Evolutionary conservation across 2,113 vertebrate genomes (phyloP).

Genomic region (Lates calcarifer): DNA sequence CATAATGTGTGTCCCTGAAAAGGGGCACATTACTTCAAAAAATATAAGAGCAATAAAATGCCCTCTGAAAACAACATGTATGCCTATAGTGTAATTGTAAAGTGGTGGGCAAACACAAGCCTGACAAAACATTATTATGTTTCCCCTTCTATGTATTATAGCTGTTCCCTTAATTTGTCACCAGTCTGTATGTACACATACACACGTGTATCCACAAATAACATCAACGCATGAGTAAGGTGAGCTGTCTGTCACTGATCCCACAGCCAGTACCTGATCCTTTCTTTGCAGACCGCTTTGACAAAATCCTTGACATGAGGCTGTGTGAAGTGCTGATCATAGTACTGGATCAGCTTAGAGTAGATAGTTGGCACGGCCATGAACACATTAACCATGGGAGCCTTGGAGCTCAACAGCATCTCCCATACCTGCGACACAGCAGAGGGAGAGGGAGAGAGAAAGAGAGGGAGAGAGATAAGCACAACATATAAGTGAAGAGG

Average conservation of each 20-base stretch:
- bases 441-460: background rate
- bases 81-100: background rate
- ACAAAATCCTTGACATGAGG: conserved; percentile 90
- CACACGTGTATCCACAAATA: background rate
- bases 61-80: background rate
- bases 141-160: background rate
- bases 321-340: conserved; percentile 87
- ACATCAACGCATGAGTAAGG: background rate
- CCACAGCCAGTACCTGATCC: conserved; percentile 86
- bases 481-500: conserved; percentile 10
- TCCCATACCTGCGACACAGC: conserved; percentile 91
- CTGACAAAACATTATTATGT: background rate
- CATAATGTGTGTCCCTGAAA: too few species aligned
- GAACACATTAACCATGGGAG: conserved; percentile 88
- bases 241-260: conserved; percentile 9
- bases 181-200: background rate
- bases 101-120: too few species aligned
- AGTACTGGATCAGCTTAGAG: conserved; percentile 90
- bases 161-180: background rate
- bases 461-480: conserved; percentile 12
- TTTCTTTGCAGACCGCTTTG: conserved; percentile 89
- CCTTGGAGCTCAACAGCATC: conserved; percentile 79
- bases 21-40: background rate
- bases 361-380: conserved; percentile 98
- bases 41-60: background rate